Percentiles rank a stretch among this genome's conserved stretches.
Evolutionary conservation across 2,888 invertebrate species (phyloP).

Genomic region (Gymnosoma rotundatum): DNA sequence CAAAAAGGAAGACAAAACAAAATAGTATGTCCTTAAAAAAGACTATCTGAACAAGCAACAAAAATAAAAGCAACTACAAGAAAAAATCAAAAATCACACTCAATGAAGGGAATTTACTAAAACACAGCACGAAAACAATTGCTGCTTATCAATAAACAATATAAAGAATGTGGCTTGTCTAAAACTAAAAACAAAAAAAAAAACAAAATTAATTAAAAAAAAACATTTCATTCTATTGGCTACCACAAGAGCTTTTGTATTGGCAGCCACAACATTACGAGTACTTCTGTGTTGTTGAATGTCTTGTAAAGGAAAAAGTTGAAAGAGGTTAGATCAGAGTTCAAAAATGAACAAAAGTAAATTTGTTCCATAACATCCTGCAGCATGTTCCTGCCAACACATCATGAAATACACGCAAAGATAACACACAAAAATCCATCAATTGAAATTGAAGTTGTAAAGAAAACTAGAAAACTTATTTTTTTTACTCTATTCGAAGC

Average conservation of each 20-base stretch:
- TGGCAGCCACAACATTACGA: conserved; percentile 43
- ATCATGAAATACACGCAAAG: neutral
- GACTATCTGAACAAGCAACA: conserved; percentile 26
- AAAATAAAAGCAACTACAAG: conserved; percentile 31
- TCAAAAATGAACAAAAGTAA: conserved; percentile 21
- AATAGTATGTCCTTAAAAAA: neutral
- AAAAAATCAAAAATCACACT: conserved; percentile 31
- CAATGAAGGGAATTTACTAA: conserved; percentile 31
- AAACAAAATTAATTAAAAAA: conserved; percentile 16
- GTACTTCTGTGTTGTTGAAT: conserved; percentile 32
- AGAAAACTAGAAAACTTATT: conserved; percentile 34
- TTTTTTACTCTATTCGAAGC: conserved; percentile 40
- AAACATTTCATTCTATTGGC: conserved; percentile 5
- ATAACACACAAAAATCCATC: conserved; percentile 46
- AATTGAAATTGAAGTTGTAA: conserved; percentile 57
- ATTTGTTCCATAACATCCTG: conserved; percentile 21
- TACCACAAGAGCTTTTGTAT: conserved; percentile 9
- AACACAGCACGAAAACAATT: conserved; percentile 44
- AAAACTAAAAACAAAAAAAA: conserved; percentile 1
- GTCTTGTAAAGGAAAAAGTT: neutral
- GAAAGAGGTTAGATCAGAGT: conserved; percentile 1
- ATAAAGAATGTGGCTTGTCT: conserved; percentile 11
- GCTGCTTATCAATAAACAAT: conserved; percentile 59
- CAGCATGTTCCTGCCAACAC: neutral
- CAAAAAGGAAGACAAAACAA: conserved; percentile 5